Conservation (phyloP, 2,888 invertebrate species). For the Oscheius onirici region DNA sequence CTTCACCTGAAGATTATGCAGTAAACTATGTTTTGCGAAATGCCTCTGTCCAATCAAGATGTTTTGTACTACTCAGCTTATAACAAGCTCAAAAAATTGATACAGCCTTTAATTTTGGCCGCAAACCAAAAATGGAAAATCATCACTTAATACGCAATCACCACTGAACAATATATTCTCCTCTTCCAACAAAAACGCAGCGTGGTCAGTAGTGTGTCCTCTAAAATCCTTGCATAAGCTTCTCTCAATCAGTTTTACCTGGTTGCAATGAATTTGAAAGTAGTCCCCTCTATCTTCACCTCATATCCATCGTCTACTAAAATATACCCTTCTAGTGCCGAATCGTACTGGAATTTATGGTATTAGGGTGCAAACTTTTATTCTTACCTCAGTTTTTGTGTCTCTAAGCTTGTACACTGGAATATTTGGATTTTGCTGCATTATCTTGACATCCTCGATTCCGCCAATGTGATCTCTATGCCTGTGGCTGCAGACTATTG, state of each 20-base stretch:
- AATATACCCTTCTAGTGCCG: conserved; percentile 62
- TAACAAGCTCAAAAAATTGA: no score
- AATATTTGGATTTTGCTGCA: not conserved
- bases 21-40: no score
- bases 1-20: conserved; percentile 72
- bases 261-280: conserved; percentile 76
- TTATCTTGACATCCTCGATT: conserved; percentile 5
- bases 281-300: conserved; percentile 85
- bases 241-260: not conserved
- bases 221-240: not conserved
- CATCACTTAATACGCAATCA: conserved; percentile 87
- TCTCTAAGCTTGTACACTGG: conserved; percentile 16
- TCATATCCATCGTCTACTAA: conserved; percentile 80
- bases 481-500: conserved; percentile 93
- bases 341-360: not conserved
- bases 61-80: no score
- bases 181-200: conserved; percentile 82
- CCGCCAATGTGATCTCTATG: conserved; percentile 86
- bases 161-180: conserved; percentile 84
- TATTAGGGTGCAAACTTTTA: not conserved
- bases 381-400: not conserved
- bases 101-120: no score
- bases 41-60: no score
- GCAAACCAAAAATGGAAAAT: not conserved
- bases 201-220: conserved; percentile 94